Percentiles rank a stretch among this genome's conserved stretches.
Conservation (phyloP, 2,113 vertebrate species). For the Neofelis nebulosa region DNA sequence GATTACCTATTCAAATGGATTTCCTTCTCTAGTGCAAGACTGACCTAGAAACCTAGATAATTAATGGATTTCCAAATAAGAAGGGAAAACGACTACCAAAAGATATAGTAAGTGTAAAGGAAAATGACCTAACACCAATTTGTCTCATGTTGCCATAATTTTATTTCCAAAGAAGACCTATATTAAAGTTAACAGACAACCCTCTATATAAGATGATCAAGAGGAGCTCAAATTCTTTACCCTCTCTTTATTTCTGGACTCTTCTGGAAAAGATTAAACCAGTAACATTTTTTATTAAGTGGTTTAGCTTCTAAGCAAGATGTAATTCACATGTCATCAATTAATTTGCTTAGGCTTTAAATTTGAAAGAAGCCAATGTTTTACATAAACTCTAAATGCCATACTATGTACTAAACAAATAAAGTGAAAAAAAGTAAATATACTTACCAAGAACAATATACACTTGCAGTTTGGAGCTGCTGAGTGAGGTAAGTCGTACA, state of each 20-base stretch:
- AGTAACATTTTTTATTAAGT: constrained; percentile 36
- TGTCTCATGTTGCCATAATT: not conserved
- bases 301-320: constrained; percentile 31
- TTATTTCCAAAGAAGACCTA: constrained; percentile 10
- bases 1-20: not conserved
- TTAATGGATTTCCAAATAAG: constrained; percentile 31
- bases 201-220: not conserved
- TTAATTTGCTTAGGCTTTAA: constrained; percentile 45
- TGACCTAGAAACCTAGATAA: constrained; percentile 50
- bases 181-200: not conserved
- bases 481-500: constrained; percentile 98
- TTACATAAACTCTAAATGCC: constrained; percentile 35
- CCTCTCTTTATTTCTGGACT: not conserved
- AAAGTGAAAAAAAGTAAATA: constrained; percentile 52
- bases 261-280: constrained; percentile 8
- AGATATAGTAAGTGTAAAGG: constrained; percentile 26
- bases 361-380: constrained; percentile 38
- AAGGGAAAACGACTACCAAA: not conserved
- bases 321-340: constrained; percentile 44
- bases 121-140: not conserved
- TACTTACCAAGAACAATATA: constrained; percentile 96
- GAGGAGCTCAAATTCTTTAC: not conserved
- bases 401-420: constrained; percentile 28
- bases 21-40: not conserved
- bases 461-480: constrained; percentile 95